Evolutionary conservation across 2,888 invertebrate species (phyloP).

Genomic region (Cetonia aurata): DNA sequence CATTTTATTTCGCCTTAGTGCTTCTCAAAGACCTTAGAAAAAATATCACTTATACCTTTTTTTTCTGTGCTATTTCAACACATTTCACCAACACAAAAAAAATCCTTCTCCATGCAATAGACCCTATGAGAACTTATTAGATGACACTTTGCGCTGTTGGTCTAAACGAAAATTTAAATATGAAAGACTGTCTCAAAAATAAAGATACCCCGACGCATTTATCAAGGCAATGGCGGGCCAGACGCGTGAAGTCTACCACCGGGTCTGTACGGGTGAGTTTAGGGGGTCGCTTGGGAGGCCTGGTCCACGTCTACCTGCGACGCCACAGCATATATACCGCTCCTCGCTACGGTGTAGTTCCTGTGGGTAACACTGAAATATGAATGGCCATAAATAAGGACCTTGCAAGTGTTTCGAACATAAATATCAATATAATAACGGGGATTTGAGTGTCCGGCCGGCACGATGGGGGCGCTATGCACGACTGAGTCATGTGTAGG

Average conservation of each 20-base stretch:
- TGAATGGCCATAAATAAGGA: slow-evolving; percentile 31
- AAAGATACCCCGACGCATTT: neutral
- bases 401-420: slow-evolving; percentile 37
- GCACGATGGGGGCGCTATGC: neutral
- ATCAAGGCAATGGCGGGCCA: neutral
- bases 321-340: no score
- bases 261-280: neutral
- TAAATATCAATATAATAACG: slow-evolving; percentile 41
- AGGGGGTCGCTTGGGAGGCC: slow-evolving; percentile 2
- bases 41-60: no score
- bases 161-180: slow-evolving; percentile 38
- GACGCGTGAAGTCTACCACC: slow-evolving; percentile 6
- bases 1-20: no score
- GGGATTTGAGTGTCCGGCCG: slow-evolving; percentile 37
- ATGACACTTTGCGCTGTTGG: no score
- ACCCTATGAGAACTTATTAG: no score
- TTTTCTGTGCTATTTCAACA: no score
- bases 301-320: slow-evolving; percentile 19
- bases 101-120: no score
- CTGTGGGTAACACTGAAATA: slow-evolving; percentile 38
- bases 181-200: slow-evolving; percentile 18
- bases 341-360: slow-evolving; percentile 8
- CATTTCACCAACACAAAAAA: no score
- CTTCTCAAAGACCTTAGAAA: no score
- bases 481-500: no score